These are phyloP conservation scores for Aspidapion aeneum DNA, from an alignment of 2,888 invertebrate genomes.

Conservation along the genomic window DNA sequence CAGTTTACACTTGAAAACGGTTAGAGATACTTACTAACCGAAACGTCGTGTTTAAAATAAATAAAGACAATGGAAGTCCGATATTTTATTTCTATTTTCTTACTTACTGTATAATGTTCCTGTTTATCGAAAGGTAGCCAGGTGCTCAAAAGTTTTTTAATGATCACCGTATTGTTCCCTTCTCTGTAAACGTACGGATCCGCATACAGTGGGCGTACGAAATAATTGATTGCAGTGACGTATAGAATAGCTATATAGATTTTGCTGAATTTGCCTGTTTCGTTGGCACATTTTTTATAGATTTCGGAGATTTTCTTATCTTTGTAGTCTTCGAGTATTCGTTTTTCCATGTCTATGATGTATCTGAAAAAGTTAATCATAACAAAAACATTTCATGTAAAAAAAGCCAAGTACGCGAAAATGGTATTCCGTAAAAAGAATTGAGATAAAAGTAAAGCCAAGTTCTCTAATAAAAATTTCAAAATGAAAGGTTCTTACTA, in stretches of 20 bases:
- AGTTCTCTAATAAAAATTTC: no score
- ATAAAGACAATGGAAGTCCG: no score
- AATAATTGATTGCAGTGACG: conserved; percentile 23
- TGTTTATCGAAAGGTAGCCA: conserved; percentile 32
- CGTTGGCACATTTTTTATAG: conserved; percentile 20
- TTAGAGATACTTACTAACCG: no score
- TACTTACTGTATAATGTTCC: conserved; percentile 19
- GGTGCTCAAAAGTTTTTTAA: conserved; percentile 25
- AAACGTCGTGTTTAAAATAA: no score
- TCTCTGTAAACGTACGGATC: conserved; percentile 12
- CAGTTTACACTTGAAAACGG: no score
- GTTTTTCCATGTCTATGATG: conserved; percentile 27
- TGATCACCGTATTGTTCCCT: conserved; percentile 18
- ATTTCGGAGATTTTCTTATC: conserved; percentile 20
- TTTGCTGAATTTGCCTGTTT: conserved; percentile 20
- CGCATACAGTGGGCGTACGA: conserved; percentile 23
- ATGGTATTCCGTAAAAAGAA: no score
- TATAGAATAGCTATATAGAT: conserved; percentile 23
- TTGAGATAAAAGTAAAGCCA: no score
- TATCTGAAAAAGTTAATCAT: conserved; percentile 6
- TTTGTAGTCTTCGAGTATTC: conserved; percentile 18
- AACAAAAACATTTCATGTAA: no score
- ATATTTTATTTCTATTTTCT: no score
- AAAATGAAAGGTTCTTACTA: no score
- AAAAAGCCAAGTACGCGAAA: no score